Base-by-base conservation (phyloP, 2,888 invertebrate genomes). In the Drosophila anomalipes region DNA sequence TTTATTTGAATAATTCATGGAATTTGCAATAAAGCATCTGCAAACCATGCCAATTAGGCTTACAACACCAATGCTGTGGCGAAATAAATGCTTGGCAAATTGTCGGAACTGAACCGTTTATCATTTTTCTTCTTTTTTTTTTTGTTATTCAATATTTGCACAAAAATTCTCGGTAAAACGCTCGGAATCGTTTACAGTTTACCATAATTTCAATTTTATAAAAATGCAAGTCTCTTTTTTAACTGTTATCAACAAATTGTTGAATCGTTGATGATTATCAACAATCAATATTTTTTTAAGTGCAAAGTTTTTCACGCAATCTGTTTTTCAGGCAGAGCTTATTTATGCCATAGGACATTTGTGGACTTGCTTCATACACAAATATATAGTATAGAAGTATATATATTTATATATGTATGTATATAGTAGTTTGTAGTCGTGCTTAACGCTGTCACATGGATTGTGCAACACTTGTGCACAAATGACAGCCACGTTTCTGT, bases 401-500 rank as follows among this genome's bases (percentile, higher is more conserved):
- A 26, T n/a, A 2, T 26, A 26, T 26, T 22, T 22, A 22, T 5
- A 16, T 53, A 9, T 33, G 10, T 26, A 28, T 56, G 14, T 28
- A 30, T 57, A 32, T 35, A 32, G 26, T 37, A 30, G 49, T 30
- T 44, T 52, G 28, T 51, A 2, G 22, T 28, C n/a, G 30, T 41
- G 39, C 47, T 61, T 60, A 53, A 44, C n/a, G 39, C 63, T 44
- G 59, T 56, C 71, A 70, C 53, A 54, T 62, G 51, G 62, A 74
- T 56, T 63, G 76, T 44, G 56, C 47, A 59, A 51, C 79, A 78
- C 52, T 75, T 72, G 14, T 37, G 39, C 57, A 32, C 41, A 62
- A 66, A 3, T 59, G 79, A 57, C 76, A 79, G 74, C 32, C 47
- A 64, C 63, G 69, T 77, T 79, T 69, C 30, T 59, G 30, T 60